These are phyloP conservation scores for Percopsis transmontana DNA, from an alignment of 2,113 vertebrate genomes.

Conservation along the genomic window DNA sequence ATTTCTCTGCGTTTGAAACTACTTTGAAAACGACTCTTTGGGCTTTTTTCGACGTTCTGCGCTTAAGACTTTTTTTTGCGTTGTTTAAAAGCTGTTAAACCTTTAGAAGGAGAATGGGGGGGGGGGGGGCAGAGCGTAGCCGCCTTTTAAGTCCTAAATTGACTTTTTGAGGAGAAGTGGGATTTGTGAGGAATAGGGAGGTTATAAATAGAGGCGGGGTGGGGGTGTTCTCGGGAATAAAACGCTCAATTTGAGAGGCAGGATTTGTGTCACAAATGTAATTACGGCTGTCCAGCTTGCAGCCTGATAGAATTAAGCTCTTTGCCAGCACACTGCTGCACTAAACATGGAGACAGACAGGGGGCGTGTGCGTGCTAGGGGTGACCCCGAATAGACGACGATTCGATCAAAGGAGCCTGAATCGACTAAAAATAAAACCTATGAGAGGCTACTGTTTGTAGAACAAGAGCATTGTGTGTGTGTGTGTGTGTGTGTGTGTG, in stretches of 20 bases:
- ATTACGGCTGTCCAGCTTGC: constrained; percentile 73
- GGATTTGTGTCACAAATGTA: constrained; percentile 82
- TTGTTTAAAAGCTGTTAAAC: constrained; percentile 46
- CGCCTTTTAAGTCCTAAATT: constrained; percentile 73
- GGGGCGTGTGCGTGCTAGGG: constrained; percentile 6
- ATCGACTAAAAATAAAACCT: too few relatives aligned
- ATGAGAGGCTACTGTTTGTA: not conserved
- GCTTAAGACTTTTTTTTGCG: constrained; percentile 39
- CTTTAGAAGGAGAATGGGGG: constrained; percentile 8
- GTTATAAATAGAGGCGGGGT: constrained; percentile 67
- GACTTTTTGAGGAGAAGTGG: constrained; percentile 72
- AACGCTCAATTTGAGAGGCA: constrained; percentile 76
- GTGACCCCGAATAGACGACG: too few relatives aligned
- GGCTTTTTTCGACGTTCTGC: constrained; percentile 17
- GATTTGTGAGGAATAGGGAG: constrained; percentile 70
- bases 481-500: constrained; percentile 23
- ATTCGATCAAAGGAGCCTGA: too few relatives aligned
- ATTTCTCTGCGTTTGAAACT: too few relatives aligned
- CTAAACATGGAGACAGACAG: constrained; percentile 25
- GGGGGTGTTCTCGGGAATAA: constrained; percentile 61
- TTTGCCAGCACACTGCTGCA: constrained; percentile 56
- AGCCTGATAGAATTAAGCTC: constrained; percentile 77
- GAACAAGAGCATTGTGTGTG: not conserved
- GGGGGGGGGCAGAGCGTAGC: constrained; percentile 32
- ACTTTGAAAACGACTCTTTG: too few relatives aligned